A percentile compares a stretch with the other conserved stretches of the same genome.
Conservation (phyloP, 2,888 invertebrate species). For the Trichogramma evanescens region DNA sequence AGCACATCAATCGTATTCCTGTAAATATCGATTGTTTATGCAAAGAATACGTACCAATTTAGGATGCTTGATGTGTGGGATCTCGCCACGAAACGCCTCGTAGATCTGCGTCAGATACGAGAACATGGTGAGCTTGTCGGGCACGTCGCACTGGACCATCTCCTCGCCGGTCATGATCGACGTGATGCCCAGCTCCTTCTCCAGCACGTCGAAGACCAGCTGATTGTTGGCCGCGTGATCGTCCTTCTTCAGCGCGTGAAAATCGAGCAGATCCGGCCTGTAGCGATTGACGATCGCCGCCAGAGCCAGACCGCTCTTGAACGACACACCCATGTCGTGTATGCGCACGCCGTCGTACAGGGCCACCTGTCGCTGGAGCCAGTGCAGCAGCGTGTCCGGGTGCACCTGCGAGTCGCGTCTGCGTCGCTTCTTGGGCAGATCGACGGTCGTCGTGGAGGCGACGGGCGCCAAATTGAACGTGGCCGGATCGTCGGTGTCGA, state of each 20-base stretch:
- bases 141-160: conserved; percentile 61
- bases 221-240: conserved; percentile 67
- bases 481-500: conserved; percentile 65
- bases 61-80: conserved; percentile 72
- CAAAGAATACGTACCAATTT: conserved; percentile 54
- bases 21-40: neutral
- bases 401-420: conserved; percentile 63
- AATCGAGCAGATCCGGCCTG: conserved; percentile 83
- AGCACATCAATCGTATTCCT: neutral
- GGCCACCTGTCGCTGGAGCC: conserved; percentile 69
- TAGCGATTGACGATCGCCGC: conserved; percentile 77
- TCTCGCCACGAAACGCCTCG: conserved; percentile 84
- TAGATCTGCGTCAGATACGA: conserved; percentile 84
- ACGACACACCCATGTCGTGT: conserved; percentile 62
- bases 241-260: conserved; percentile 58
- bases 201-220: conserved; percentile 77
- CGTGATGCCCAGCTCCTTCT: conserved; percentile 70
- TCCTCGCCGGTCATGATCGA: conserved; percentile 72
- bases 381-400: conserved; percentile 67
- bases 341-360: conserved; percentile 57
- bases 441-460: conserved; percentile 39
- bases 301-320: conserved; percentile 61
- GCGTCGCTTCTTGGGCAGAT: conserved; percentile 61
- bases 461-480: conserved; percentile 54
- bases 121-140: conserved; percentile 69